Base-by-base conservation (phyloP, 2,797 vertebrate species). In the Poecilia wingei region DNA sequence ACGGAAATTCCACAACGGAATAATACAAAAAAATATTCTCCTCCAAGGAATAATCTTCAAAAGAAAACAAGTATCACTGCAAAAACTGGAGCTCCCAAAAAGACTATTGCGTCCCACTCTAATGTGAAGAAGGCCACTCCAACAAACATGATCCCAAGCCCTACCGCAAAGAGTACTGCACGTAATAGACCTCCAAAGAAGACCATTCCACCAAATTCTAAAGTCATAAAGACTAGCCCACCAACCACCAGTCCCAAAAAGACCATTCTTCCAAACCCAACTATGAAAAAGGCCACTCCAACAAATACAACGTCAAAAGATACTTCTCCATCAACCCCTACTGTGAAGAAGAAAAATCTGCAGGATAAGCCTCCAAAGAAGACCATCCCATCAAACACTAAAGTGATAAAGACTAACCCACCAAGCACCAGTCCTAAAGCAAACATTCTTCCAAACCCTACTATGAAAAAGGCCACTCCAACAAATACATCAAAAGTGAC, bases 261-360 rank as follows among this genome's bases (percentile, higher is more conserved):
- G 41, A 53, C 4, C 13, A 45, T 28, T 55, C 43, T n/a, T n/a
- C 12, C 43, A 57, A 74, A 55, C 13, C 39, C 36, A n/a, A 57
- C 12, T 43, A 39, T 43, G 4, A 74, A 57, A 20, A 91, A 90
- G 31, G 53, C 2, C 2, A 43, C 47, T 59, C 18, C 43, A 6
- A 31, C 72, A 47, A 89, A 88, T 39, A 16, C 74, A 4, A 78
- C 28, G 28, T 46, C 83, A 22, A 84, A 89, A 81, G 89, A 83
- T 70, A 82, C 73, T 13, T 74, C 20, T 66, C 70, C 31, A 22
- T 9, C 47, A 36, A 13, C 47, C 18, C 18, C 28, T 4, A 49
- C 28, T 6, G 3, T 8, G 84, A 28, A 69, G 39, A 31, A 86
- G 82, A 82, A 46, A 57, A 49, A 6, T 49, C 47, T 49, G 18